phyloP scores from a whole-genome alignment of 2,888 invertebrate genomes.

The Clistopyga incitator region DNA sequence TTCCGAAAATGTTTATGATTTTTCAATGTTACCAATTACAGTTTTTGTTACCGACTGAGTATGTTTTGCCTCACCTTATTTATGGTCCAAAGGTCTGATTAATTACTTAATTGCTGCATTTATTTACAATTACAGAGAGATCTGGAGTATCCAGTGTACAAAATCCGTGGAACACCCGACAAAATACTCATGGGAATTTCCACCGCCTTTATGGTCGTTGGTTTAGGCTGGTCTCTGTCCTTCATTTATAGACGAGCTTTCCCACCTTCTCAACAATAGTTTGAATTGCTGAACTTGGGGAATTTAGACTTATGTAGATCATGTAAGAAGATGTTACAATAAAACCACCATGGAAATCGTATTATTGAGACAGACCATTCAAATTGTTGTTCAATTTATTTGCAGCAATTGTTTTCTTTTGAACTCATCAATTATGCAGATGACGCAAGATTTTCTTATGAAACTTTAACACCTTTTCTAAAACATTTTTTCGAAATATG shows the following conservation, averaged over 20 bases:
- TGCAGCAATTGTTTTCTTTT: background rate
- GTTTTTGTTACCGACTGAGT: too few relatives aligned
- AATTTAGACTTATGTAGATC: conserved; percentile 45
- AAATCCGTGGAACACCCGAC: conserved; percentile 63
- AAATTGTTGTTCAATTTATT: background rate
- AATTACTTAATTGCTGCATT: background rate
- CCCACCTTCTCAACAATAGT: conserved; percentile 5
- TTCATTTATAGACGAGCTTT: conserved; percentile 18
- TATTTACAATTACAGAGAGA: conserved; percentile 52
- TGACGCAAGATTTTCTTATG: background rate
- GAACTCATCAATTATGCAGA: background rate
- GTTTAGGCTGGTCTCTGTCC: background rate
- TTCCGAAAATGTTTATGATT: too few relatives aligned
- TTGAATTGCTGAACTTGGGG: conserved; percentile 13
- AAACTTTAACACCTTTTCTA: background rate
- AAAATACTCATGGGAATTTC: conserved; percentile 62
- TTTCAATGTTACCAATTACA: too few relatives aligned
- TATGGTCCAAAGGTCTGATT: background rate
- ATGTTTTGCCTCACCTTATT: too few relatives aligned
- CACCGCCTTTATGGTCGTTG: background rate
- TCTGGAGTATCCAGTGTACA: conserved; percentile 51
- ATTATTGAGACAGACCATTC: background rate
- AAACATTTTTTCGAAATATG: background rate
- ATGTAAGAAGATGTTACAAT: conserved; percentile 46
- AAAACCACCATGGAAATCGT: conserved; percentile 19